Evolutionary conservation across 2,797 vertebrate species (phyloP).

Genomic region (Poeciliopsis gracilis): DNA sequence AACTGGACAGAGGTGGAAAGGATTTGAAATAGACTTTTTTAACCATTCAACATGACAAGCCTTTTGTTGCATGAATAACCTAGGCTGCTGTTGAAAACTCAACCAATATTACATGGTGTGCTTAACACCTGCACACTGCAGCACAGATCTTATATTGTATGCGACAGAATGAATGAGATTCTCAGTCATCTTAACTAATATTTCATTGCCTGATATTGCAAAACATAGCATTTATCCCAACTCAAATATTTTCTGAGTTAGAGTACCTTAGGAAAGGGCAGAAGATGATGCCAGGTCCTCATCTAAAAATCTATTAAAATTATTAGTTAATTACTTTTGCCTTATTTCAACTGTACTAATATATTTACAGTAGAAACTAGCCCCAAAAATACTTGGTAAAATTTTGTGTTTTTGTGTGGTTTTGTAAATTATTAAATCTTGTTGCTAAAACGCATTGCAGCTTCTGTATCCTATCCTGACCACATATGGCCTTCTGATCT

Average conservation of each 20-base stretch:
- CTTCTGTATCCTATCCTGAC: not conserved
- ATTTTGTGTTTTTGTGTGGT: no score
- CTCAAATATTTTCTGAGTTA: not conserved
- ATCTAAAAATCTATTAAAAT: not conserved
- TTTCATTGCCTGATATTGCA: not conserved
- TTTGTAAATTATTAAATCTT: not conserved
- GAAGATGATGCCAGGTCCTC: not conserved
- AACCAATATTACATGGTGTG: not conserved
- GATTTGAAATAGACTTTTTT: not conserved
- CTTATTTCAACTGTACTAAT: no score
- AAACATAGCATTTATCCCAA: not conserved
- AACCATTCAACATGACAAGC: not conserved
- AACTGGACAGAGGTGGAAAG: slow-evolving; percentile 27
- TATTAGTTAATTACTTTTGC: not conserved
- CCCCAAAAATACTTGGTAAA: no score
- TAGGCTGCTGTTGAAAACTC: not conserved
- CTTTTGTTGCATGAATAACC: not conserved
- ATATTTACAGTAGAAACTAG: no score
- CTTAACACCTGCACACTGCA: not conserved
- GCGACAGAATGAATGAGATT: not conserved
- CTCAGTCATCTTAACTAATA: not conserved
- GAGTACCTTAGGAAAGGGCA: not conserved
- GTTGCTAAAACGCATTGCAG: not conserved
- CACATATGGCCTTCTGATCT: not conserved
- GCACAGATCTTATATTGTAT: not conserved